A percentile compares a stretch with the other conserved stretches of the same genome.
Evolutionary conservation across 2,888 invertebrate genomes (phyloP).

Genomic region (Elegia similella): DNA sequence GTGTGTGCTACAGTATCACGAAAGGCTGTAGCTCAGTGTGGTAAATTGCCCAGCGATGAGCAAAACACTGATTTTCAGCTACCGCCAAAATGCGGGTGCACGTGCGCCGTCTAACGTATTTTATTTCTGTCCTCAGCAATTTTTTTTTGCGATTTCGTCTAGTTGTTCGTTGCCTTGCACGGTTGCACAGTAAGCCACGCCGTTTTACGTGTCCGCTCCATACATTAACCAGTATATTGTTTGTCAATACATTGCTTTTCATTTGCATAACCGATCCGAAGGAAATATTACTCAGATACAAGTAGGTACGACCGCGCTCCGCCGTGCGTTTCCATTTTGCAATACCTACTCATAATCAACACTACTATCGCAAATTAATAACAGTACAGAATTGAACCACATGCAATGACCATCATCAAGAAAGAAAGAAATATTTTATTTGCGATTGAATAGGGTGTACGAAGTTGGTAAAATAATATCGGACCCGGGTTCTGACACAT

Average conservation of each 20-base stretch:
- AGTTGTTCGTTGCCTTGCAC: not conserved
- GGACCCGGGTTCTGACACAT: too few relatives aligned
- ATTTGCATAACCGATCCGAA: conserved; percentile 66
- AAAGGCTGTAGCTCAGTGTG: too few relatives aligned
- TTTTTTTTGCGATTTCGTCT: conserved; percentile 20
- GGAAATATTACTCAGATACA: conserved; percentile 58
- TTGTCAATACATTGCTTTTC: conserved; percentile 64
- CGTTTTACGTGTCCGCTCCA: conserved; percentile 63
- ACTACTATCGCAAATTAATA: conserved; percentile 25
- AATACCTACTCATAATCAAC: conserved; percentile 54
- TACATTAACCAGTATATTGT: conserved; percentile 69
- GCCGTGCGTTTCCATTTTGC: conserved; percentile 67
- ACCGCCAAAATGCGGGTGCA: too few relatives aligned
- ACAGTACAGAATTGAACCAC: not conserved
- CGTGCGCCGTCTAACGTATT: too few relatives aligned
- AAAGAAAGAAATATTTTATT: too few relatives aligned
- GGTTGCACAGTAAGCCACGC: not conserved
- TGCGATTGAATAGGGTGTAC: too few relatives aligned
- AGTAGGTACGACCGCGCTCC: conserved; percentile 41
- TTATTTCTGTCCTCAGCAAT: too few relatives aligned
- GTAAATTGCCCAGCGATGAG: too few relatives aligned
- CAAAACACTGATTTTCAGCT: too few relatives aligned
- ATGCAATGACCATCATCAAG: too few relatives aligned
- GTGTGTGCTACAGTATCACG: too few relatives aligned
- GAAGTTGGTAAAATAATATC: too few relatives aligned